These are phyloP conservation scores for Felis chaus DNA, from an alignment of 2,113 vertebrate genomes.

Conservation along the genomic window DNA sequence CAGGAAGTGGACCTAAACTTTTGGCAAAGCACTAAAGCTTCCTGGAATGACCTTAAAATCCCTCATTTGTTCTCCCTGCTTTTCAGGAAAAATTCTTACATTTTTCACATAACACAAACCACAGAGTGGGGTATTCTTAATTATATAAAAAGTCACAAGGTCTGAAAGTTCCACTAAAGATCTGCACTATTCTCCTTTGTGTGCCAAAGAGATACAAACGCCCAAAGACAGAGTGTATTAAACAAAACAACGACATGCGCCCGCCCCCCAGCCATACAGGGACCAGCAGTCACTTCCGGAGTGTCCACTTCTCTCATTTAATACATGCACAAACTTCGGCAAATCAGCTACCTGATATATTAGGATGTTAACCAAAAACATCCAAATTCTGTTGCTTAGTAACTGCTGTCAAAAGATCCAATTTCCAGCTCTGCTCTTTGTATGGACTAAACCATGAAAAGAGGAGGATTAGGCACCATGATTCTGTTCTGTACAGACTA, in stretches of 20 bases:
- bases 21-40: conserved; percentile 69
- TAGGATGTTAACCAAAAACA: conserved; percentile 78
- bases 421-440: conserved; percentile 77
- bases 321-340: conserved; percentile 25
- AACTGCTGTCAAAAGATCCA: conserved; percentile 80
- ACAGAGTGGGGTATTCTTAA: neutral
- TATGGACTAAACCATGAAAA: conserved; percentile 73
- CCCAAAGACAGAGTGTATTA: neutral
- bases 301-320: neutral
- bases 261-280: neutral
- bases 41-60: conserved; percentile 71
- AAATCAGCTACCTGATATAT: conserved; percentile 64
- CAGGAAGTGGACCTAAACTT: conserved; percentile 75
- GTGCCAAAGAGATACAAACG: neutral
- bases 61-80: conserved; percentile 63
- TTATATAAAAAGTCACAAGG: conserved; percentile 27
- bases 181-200: neutral
- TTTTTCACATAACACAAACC: conserved; percentile 29
- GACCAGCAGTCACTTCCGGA: neutral
- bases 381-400: conserved; percentile 82
- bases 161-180: conserved; percentile 27
- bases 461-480: conserved; percentile 75
- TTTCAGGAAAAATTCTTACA: conserved; percentile 72
- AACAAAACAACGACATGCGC: neutral
- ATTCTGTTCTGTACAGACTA: conserved; percentile 69